Evolutionary conservation across 1,140 invertebrate genomes (phyloP), one percentile per base, ranked within the genome.

Genomic region (Episyrphus balteatus): DNA sequence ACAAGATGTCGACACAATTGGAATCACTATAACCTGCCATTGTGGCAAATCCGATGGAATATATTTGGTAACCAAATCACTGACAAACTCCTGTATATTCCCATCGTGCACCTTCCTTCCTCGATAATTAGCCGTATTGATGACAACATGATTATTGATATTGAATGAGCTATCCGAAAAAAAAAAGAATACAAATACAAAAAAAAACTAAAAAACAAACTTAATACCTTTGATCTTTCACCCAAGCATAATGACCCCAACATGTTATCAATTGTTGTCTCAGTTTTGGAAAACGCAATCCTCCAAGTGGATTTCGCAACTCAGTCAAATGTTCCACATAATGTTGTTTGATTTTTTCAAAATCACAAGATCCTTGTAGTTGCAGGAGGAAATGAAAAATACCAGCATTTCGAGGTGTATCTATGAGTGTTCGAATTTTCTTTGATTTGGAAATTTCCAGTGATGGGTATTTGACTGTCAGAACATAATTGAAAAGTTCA

Each of bases 21-120:
- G 83, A 51, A 88, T 83, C 1, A 87, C 67, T 19, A 81, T 78
- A n/a, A 87, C 77, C 58, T 88, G 85, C 86, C 86, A 89, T 1
- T 85, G 85, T 2, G 86, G 79, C 30, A 78, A 66, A 36, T 78
- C 76, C 5, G 62, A 64, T 5, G 82, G 77, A 26, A 88, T 74
- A 55, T 82, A 84, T 66, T 86, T 87, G 5, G 81, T 79, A n/a
- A 86, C 78, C 13, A 84, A 73, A 31, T 86, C 83, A 54, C 82
- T 87, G 6, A 88, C 76, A 58, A 80, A 85, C 40, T 86, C 83
- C 81, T 88, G 72, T 50, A 88, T 78, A 55, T 85, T 88, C n/a
- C 66, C 63, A 21, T 88, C 83, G 21, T 73, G 77, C 6, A 88
- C 76, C 1, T 77, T 72, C 18, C 83, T 66, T 10, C 83, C 81